Base-by-base conservation (phyloP, 1,140 invertebrate species). In the Capitella teleta region DNA sequence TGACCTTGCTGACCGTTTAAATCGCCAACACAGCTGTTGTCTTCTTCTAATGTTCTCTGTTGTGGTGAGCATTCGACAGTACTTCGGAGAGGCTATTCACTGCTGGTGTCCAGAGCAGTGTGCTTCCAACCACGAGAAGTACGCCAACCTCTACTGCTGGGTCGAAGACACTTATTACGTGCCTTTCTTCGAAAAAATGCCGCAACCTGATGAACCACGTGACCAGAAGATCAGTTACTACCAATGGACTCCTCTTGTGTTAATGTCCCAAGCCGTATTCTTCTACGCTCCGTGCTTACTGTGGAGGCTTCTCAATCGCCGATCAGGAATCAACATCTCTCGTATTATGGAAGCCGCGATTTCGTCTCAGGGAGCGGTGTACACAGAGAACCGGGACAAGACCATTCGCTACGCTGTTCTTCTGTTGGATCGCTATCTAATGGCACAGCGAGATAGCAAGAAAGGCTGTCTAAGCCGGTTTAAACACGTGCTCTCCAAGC, bases 1-100 rank as follows among this genome's bases (percentile, higher is more conserved):
- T 57, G 76, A 78, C 56, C 66, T 75, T n/a, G 65, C 76, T 23
- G 77, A 78, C 58, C 59, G 74, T 30, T 57, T 79, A 8, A 77
- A 78, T 56, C 77, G 78, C 54, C 64, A 67, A 36, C 68, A 74
- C 51, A 77, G 76, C 5, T 73, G 74, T 14, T 60, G 74, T n/a
- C 66, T 78, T 10, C 63, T 79, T 19, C 61, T 79, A 18, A 65
- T 74, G 14, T 74, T 72, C 45, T 73, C 73, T 6, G 64, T 77
- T 8, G 61, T 79, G 12, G 74, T 78, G 28, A 76, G 43, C 34
- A 28, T 53, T 6, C 49, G 50, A 26, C 64, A 69, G 51, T 69
- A 67, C 42, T 67, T 70, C 1, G 70, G 70, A 2, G 68, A 73
- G 46, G 67, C 69, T 2, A 68, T 74, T 21, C 63, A 70, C 49